Evolutionary conservation across 2,113 vertebrate species (phyloP).

Genomic region (Cyanoramphus novaezelandiae): DNA sequence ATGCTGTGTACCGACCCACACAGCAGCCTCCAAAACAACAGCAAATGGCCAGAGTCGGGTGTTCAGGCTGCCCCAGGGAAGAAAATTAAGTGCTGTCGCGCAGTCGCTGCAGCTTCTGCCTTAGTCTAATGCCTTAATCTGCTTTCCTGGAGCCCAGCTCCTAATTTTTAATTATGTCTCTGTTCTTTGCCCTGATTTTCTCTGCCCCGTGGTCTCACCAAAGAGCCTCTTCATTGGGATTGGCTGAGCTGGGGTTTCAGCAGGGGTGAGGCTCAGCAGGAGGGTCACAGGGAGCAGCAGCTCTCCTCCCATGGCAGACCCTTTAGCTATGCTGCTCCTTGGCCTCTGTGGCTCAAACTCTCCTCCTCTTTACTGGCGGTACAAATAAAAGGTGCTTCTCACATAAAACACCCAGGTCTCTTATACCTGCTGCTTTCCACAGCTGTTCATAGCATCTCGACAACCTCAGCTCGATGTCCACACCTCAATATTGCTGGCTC

Average conservation of each 20-base stretch:
- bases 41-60: neutral
- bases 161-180: constrained; percentile 44
- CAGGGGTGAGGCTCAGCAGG: neutral
- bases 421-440: neutral
- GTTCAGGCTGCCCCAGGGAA: neutral
- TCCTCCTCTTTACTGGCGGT: neutral
- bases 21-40: neutral
- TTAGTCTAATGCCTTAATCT: constrained; percentile 50
- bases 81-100: neutral
- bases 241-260: neutral
- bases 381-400: neutral
- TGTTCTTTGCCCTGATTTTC: neutral
- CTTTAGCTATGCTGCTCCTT: neutral
- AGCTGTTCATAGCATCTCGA: accelerated
- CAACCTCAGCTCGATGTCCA: accelerated
- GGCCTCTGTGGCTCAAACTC: neutral
- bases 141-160: constrained; percentile 36
- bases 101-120: neutral
- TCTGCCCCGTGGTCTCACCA: neutral
- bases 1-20: neutral
- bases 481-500: neutral
- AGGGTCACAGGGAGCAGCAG: neutral
- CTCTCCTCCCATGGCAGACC: neutral
- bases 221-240: neutral
- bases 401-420: neutral